Base-by-base conservation (phyloP, 2,113 vertebrate genomes). In the Melanostigma gelatinosum region DNA sequence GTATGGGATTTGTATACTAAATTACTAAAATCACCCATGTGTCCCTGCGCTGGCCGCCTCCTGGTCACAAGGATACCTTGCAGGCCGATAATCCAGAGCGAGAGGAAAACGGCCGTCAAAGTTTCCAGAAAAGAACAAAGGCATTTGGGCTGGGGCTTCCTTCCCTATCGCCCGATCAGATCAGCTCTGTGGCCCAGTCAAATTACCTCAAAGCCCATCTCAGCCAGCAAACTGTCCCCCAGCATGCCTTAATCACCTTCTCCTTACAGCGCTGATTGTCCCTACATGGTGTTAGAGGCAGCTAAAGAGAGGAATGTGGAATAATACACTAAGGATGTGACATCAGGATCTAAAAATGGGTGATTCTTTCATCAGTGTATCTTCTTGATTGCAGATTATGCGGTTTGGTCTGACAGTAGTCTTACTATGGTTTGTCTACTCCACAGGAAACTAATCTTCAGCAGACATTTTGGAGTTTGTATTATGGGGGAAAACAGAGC, bases 61-160 rank as follows among this genome's bases (percentile, higher is more conserved):
- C n/a, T n/a, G 46, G 0, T 77, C 62, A 60, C 32, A 38, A n/a
- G 72, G 77, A 77, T 4, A 36, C 72, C 70, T 70, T 60, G 36
- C 83, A 77, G 76, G 72, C 86, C 10, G 38, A 62, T 86, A 63
- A 66, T 70, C 54, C 82, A 38, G 34, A 78, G 64, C 6, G 3
- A 75, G 54, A 72, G 75, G 91, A 79, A 92, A 92, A 80, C 6
- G 1, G 18, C 42, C 4, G 83, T 91, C 92, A 91, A 2, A 90
- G 84, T 94, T 94, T 94, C 93, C 92, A 89, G 67, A 74, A 72
- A 15, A 73, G 85, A 91, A 93, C 92, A 93, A 93, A 94, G 79
- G 77, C 72, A 7, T 81, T 84, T 86, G 88, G 93, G 93, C 82
- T 72, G 77, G 57, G 65, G 65, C 86, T 93, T 93, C 92, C 93